Percentiles rank a stretch among this genome's conserved stretches.
Evolutionary conservation across 2,113 vertebrate species (phyloP).

Genomic region (human (Homo sapiens)): GRCh38 chr5:18965001-18965500

Average conservation of each 20-base stretch:
- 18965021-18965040: neutral
- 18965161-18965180: neutral
- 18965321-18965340: neutral
- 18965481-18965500: too few species aligned
- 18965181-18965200: neutral
- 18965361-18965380: neutral
- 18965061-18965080: neutral
- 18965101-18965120: neutral
- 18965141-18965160: neutral
- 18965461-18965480: neutral
- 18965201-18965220: neutral
- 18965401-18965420: neutral
- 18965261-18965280: neutral
- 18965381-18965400: neutral
- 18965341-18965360: neutral
- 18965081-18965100: neutral
- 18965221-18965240: neutral
- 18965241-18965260: neutral
- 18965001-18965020: neutral
- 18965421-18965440: neutral
- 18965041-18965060: neutral
- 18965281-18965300: neutral
- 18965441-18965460: neutral
- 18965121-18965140: neutral
- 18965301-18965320: neutral